These are phyloP conservation scores for Rhinolophus sinicus DNA, from an alignment of 2,113 vertebrate genomes.

Conservation along the genomic window DNA sequence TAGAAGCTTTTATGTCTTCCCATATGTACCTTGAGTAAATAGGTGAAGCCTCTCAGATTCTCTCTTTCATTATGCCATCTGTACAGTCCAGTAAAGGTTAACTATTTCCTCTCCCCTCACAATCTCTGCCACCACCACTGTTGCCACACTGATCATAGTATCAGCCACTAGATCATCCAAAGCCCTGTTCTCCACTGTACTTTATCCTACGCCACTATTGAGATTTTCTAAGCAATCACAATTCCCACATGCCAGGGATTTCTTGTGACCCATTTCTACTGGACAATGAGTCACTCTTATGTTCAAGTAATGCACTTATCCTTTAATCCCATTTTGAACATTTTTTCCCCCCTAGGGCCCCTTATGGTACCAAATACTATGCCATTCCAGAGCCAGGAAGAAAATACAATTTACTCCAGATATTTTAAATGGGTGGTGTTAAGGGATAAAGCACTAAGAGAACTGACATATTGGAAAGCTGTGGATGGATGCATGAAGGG, in stretches of 20 bases:
- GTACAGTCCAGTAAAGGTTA: background rate
- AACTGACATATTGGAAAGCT: background rate
- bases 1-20: background rate
- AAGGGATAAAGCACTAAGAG: background rate
- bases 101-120: background rate
- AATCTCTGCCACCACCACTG: background rate
- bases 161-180: background rate
- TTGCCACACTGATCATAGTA: background rate
- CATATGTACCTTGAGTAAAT: background rate
- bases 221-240: background rate
- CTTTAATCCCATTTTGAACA: background rate
- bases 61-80: background rate
- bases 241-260: background rate
- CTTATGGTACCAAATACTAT: background rate
- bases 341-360: background rate
- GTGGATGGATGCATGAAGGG: background rate
- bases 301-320: background rate
- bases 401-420: background rate
- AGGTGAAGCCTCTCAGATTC: background rate
- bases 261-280: background rate
- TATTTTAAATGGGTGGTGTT: background rate
- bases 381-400: background rate
- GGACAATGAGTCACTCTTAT: background rate
- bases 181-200: no score
- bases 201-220: background rate